A percentile compares a stretch with the other conserved stretches of the same genome.
Conservation (phyloP, 2,888 invertebrate species). For the Calliopum simillimum region DNA sequence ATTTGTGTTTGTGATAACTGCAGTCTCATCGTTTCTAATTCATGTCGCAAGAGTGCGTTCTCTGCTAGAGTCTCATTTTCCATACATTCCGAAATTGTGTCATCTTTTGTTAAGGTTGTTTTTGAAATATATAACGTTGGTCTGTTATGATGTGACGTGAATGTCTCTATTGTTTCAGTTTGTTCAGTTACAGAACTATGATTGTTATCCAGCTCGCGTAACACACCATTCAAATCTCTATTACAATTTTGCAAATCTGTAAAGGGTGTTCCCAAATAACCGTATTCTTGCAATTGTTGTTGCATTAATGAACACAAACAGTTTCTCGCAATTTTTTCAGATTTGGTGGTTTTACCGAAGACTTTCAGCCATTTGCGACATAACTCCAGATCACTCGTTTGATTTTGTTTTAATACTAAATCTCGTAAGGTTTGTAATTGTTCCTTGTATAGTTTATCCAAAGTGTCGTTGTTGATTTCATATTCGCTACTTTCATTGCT, state of each 20-base stretch:
- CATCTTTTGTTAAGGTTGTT: constrained; percentile 9
- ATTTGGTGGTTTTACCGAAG: constrained; percentile 49
- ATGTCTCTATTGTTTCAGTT: constrained; percentile 15
- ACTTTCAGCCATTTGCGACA: constrained; percentile 59
- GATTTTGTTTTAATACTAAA: constrained; percentile 47
- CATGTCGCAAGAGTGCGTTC: constrained; percentile 40
- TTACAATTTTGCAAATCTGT: constrained; percentile 48
- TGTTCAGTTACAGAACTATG: constrained; percentile 27
- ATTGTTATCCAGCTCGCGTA: constrained; percentile 45
- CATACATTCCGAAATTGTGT: constrained; percentile 34
- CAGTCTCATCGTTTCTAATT: constrained; percentile 45
- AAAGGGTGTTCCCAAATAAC: constrained; percentile 51
- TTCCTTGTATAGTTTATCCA: constrained; percentile 52
- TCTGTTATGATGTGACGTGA: constrained; percentile 21
- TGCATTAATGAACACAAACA: constrained; percentile 57
- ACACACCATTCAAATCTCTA: constrained; percentile 47
- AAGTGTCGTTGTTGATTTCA: constrained; percentile 46
- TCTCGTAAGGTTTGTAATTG: constrained; percentile 49
- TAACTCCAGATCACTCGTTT: constrained; percentile 49
- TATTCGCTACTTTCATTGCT: constrained; percentile 45
- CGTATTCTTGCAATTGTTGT: constrained; percentile 51
- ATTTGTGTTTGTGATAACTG: constrained; percentile 48
- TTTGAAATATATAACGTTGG: background rate
- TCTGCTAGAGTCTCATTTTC: constrained; percentile 41
- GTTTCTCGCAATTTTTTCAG: constrained; percentile 59